Evolutionary conservation across 2,797 vertebrate genomes (phyloP).

Genomic region (Chaunax sp.): DNA sequence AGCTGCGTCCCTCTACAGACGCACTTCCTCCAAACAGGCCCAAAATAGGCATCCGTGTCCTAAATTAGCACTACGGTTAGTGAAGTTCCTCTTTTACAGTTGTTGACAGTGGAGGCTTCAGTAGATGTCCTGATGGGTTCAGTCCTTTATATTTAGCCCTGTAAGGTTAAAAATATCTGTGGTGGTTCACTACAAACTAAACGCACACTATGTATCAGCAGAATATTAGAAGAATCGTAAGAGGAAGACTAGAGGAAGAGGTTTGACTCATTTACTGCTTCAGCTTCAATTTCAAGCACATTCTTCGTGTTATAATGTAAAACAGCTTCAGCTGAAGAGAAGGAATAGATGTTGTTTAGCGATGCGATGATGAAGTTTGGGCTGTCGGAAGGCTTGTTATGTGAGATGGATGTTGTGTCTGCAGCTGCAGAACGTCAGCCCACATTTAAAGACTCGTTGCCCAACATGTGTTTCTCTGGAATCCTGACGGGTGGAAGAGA

Average conservation of each 20-base stretch:
- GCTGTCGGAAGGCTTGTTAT: conserved; percentile 34
- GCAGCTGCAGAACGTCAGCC: conserved; percentile 29
- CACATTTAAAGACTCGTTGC: conserved; percentile 13
- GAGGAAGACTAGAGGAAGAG: neutral
- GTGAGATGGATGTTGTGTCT: conserved; percentile 49
- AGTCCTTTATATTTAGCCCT: no score
- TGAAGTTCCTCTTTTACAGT: conserved; percentile 63
- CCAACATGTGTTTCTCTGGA: conserved; percentile 27
- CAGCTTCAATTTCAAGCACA: conserved; percentile 36
- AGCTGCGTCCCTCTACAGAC: conserved; percentile 51
- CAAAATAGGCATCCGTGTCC: conserved; percentile 62
- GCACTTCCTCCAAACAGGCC: conserved; percentile 62
- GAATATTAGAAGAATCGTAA: neutral
- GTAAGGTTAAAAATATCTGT: no score
- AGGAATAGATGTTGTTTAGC: conserved; percentile 19
- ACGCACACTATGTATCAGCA: neutral
- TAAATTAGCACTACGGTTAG: conserved; percentile 71
- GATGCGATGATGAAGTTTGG: conserved; percentile 22
- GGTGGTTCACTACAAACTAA: no score
- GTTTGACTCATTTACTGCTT: conserved; percentile 7
- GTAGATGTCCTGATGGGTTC: conserved; percentile 3
- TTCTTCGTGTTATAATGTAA: conserved; percentile 25
- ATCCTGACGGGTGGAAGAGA: conserved; percentile 27
- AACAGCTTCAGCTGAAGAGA: conserved; percentile 13
- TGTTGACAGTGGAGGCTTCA: conserved; percentile 56